Evolutionary conservation across 1,140 invertebrate species (phyloP), one percentile per base, ranked within the genome.

Genomic region (Eueides isabella): DNA sequence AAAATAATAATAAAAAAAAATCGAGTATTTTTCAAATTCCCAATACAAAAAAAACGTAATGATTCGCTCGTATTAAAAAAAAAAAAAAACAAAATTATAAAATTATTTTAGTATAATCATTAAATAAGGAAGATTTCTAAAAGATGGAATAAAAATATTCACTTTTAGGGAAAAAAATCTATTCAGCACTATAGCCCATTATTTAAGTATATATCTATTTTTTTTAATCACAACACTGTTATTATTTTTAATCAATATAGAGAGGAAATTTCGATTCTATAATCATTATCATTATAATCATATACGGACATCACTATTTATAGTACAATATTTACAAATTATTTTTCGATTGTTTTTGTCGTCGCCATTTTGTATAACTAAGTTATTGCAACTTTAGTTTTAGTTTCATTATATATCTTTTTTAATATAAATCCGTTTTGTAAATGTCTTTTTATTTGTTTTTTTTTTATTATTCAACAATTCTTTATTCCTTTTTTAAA

Each of bases 331-430:
- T 55, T 23, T 26, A 55, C 48, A 55, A 19, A 26, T 55, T 23
- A 26, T 23, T 55, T 55, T 7, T 23, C 48, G 11, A 12, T 55
- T 11, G 26, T 55, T 26, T 55, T 55, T 55, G 19, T 11, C 48
- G 48, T 55, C 19, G 7, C 48, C 19, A 26, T 55, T 26, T 55
- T 55, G 9, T 55, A 23, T 26, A 80, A 48, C 41, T 48, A 23
- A 55, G 12, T 55, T 26, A 26, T 26, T 55, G 2, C 2, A 9
- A 19, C 6, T 44, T 16, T 38, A n/a, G 35, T 48, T 48, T 48
- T 3, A n/a, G 41, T 55, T 55, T 55, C 26, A 55, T 3, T 55
- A 23, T 26, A 26, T 19, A 44, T 44, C 14, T 16, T 38, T 16
- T 16, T 35, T 38, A 16, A 16, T 38, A 12, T 38, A 5, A 16